Conservation (phyloP, 2,888 invertebrate genomes). For the Acrobasis repandana region DNA sequence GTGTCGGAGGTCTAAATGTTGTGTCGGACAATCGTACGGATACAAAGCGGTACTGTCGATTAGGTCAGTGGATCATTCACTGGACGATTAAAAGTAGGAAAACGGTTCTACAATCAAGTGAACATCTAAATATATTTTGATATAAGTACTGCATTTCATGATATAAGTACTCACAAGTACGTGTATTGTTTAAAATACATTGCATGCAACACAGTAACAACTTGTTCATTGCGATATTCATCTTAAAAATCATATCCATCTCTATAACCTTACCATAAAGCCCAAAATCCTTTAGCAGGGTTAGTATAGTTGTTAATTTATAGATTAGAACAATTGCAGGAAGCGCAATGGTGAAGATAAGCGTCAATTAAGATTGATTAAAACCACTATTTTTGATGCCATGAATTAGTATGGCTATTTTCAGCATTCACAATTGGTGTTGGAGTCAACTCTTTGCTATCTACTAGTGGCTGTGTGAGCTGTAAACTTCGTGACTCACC, state of each 20-base stretch:
- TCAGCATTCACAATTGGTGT: conserved; percentile 30
- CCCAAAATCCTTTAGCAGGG: conserved; percentile 16
- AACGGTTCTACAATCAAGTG: too few relatives aligned
- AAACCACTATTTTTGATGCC: conserved; percentile 53
- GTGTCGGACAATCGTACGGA: too few relatives aligned
- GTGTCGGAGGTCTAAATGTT: too few relatives aligned
- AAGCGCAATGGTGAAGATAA: conserved; percentile 52
- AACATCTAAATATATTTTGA: too few relatives aligned
- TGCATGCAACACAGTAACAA: background rate
- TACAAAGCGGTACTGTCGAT: too few relatives aligned
- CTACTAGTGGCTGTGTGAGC: background rate
- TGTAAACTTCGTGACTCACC: too few relatives aligned
- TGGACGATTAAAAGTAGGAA: too few relatives aligned
- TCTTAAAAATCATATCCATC: background rate
- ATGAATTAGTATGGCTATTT: conserved; percentile 54
- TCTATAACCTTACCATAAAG: conserved; percentile 20
- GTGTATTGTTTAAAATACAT: background rate
- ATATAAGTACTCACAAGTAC: background rate
- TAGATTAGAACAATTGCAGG: conserved; percentile 79
- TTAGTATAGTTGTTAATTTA: conserved; percentile 40
- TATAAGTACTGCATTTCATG: too few relatives aligned
- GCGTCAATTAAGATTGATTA: conserved; percentile 57
- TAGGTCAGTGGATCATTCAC: too few relatives aligned
- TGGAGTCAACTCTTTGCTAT: too few relatives aligned
- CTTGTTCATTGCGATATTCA: background rate